Percentiles rank a stretch among this genome's conserved stretches.
phyloP scores from a whole-genome alignment of 2,888 invertebrate genomes.

The Melikaiella ostensackeni region DNA sequence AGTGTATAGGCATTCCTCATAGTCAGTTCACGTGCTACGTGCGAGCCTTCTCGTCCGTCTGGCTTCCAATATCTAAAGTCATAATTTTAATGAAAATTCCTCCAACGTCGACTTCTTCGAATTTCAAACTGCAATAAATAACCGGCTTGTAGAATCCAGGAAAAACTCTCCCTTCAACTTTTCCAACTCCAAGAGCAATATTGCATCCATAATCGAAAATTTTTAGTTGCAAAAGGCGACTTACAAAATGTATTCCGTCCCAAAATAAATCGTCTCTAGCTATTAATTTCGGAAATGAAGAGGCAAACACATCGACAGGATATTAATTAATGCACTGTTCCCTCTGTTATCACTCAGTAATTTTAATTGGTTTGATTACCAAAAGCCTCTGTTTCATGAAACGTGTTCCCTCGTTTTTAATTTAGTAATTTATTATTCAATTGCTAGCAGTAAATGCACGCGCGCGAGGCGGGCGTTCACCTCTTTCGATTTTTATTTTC shows the following conservation, averaged over 20 bases:
- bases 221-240: background rate
- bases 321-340: background rate
- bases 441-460: no score
- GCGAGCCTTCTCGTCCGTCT: constrained; percentile 68
- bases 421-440: background rate
- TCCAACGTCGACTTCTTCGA: constrained; percentile 63
- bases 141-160: constrained; percentile 45
- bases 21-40: constrained; percentile 63
- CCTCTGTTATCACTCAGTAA: background rate
- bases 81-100: constrained; percentile 76
- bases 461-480: no score
- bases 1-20: constrained; percentile 39
- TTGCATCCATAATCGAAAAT: background rate
- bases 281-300: no score
- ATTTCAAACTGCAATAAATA: constrained; percentile 72
- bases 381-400: background rate
- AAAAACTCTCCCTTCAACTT: background rate
- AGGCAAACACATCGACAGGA: background rate
- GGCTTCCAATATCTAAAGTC: constrained; percentile 72
- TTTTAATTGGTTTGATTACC: constrained; percentile 6
- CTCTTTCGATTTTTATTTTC: no score
- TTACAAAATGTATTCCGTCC: background rate
- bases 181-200: background rate
- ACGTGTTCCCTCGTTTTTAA: background rate
- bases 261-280: background rate